phyloP scores from a whole-genome alignment of 2,113 vertebrate genomes.

The Hippocampus mohnikei region DNA sequence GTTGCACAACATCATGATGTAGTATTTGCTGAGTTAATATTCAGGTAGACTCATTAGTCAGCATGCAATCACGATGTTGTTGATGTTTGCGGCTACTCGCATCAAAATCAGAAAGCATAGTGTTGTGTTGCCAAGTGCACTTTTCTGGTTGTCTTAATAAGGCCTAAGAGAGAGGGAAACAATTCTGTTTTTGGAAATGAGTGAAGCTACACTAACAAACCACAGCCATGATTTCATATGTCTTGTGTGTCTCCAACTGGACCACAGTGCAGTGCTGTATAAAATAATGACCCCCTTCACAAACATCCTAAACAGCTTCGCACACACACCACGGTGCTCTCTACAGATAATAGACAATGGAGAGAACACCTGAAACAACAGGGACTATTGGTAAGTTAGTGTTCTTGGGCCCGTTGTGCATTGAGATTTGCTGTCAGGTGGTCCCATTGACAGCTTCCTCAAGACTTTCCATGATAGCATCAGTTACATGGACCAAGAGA shows the following conservation, averaged over 20 bases:
- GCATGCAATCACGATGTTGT: conserved; percentile 7
- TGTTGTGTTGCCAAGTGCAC: conserved; percentile 20
- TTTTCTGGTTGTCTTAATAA: conserved; percentile 32
- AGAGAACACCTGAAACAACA: conserved; percentile 33
- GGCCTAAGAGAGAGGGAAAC: conserved; percentile 5
- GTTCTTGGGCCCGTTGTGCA: conserved; percentile 45
- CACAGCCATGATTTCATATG: conserved; percentile 17
- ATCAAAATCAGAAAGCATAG: conserved; percentile 15
- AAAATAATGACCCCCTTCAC: conserved; percentile 8
- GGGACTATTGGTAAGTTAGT: conserved; percentile 3
- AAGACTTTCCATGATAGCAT: conserved; percentile 28
- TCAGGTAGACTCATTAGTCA: conserved; percentile 43
- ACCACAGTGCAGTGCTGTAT: conserved; percentile 5
- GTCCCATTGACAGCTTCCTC: conserved; percentile 30
- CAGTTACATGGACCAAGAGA: conserved; percentile 21
- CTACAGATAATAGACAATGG: conserved; percentile 65
- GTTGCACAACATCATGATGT: conserved; percentile 69
- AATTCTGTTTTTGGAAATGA: neutral
- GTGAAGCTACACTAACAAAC: conserved; percentile 16
- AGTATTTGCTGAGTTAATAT: conserved; percentile 86
- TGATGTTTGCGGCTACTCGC: conserved; percentile 16
- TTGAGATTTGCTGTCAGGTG: conserved; percentile 59
- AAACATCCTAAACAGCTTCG: conserved; percentile 21
- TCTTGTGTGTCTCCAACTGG: conserved; percentile 3
- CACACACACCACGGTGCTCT: conserved; percentile 64